Conservation (phyloP, 2,113 vertebrate genomes). For the Nerophis lumbriciformis region DNA sequence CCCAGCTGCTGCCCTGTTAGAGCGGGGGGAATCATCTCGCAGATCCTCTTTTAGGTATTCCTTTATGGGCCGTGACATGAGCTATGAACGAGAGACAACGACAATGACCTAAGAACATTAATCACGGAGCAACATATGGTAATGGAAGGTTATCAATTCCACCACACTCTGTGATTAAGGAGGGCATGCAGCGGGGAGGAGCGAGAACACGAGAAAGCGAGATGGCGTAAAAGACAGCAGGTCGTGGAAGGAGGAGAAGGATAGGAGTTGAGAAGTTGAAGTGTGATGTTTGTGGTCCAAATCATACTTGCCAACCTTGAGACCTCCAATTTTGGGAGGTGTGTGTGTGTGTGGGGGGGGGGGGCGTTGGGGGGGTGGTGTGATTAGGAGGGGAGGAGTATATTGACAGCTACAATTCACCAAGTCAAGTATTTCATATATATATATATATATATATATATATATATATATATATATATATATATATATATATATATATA, state of each 20-base stretch:
- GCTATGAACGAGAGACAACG: slow-evolving; percentile 83
- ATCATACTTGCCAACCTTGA: too few species aligned
- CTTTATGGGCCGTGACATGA: slow-evolving; percentile 99
- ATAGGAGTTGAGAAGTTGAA: too few species aligned
- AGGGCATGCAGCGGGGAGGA: slow-evolving; percentile 30
- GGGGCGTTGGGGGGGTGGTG: too few species aligned
- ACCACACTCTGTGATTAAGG: slow-evolving; percentile 57
- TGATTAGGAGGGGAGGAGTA: too few species aligned
- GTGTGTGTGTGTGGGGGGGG: too few species aligned
- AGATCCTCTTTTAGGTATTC: slow-evolving; percentile 85
- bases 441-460: too few species aligned
- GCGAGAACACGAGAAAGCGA: slow-evolving; percentile 12
- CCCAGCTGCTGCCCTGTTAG: slow-evolving; percentile 44
- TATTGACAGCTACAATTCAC: too few species aligned
- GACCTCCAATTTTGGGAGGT: too few species aligned
- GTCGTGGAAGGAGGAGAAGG: not conserved
- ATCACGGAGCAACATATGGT: slow-evolving; percentile 68
- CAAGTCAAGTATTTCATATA: too few species aligned
- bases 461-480: too few species aligned
- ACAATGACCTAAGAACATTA: slow-evolving; percentile 69
- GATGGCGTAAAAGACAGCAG: slow-evolving; percentile 10
- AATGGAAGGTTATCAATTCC: slow-evolving; percentile 65
- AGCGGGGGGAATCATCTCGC: slow-evolving; percentile 76
- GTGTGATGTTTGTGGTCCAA: too few species aligned
- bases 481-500: too few species aligned